Base-by-base conservation (phyloP, 2,888 invertebrate genomes). In the Perizoma flavofasciatum region DNA sequence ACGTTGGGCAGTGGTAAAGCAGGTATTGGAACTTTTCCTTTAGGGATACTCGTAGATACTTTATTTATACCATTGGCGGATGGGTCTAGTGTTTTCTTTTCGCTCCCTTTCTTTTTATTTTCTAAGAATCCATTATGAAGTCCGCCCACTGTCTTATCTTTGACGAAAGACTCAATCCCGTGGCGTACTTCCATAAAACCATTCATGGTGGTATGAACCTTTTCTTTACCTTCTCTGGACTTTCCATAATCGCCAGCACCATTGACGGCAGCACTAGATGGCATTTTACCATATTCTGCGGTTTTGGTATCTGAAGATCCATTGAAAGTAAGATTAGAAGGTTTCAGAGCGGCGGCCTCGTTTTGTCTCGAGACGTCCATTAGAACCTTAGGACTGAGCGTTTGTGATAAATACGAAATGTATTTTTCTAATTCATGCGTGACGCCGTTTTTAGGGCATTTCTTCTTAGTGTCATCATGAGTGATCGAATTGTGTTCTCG, bases 341-440 rank as follows among this genome's bases (percentile, higher is more conserved):
- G 66, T 69, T 79, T 82, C 55, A 71, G 74, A 39, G 73, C 65
- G 50, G 71, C 66, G 48, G 74, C 67, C 55, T 87, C 84, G 40
- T 77, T 73, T 77, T 86, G 87, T 69, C 88, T 89, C 39, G 82
- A 80, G 61, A 88, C 88, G 61, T 92, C 91, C 71, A 89, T 82
- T 60, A 92, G 78, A 61, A 91, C 89, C 78, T 90, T 91, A 39
- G 92, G 91, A 68, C 85, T 91, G 60, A 92, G 83, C 52, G 92
- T 92, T 70, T 92, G 87, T 51, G 92, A 90, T 67, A 92, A 76
- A 72, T 89, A 92, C 46, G 91, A 89, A 66, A 92, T 92, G 73
- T 92, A 92, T 71, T 92, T 92, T 68, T 92, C 89, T 61, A 92
- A 78, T 70, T 92, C 92, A 60, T 91, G 85, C 10, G 90, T 85